Conservation (phyloP, 1,140 invertebrate genomes). For the Procambarus virginalis region DNA sequence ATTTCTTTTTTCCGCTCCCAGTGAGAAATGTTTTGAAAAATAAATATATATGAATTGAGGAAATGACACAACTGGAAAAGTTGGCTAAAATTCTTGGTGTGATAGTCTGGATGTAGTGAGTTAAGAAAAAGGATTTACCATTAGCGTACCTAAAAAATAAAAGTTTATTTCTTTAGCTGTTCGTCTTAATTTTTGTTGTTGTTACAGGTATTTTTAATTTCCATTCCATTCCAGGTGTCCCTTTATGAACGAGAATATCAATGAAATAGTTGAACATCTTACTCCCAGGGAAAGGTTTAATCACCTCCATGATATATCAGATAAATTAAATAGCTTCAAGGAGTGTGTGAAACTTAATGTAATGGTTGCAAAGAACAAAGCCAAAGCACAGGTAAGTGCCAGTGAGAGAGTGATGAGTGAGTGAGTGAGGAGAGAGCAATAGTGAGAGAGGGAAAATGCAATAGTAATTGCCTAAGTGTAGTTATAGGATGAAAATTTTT, state of each 20-base stretch:
- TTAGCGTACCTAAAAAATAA: no score
- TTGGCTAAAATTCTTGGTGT: no score
- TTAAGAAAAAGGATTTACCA: no score
- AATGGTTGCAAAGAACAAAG: constrained; percentile 15
- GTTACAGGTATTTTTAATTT: neutral
- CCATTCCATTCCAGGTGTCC: neutral
- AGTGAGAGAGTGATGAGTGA: neutral
- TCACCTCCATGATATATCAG: neutral
- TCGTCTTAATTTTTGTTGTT: neutral
- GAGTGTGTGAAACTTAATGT: neutral
- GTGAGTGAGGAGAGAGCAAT: no score
- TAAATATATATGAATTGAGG: no score
- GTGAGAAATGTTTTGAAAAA: no score
- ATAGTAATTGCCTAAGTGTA: no score
- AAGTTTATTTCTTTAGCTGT: neutral
- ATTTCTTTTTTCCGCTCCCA: no score
- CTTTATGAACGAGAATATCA: neutral
- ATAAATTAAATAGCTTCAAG: neutral
- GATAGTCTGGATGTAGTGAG: no score
- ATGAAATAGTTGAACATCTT: neutral
- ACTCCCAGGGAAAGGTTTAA: neutral
- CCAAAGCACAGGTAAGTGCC: constrained; percentile 1
- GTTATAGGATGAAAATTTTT: no score
- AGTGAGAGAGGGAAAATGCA: no score
- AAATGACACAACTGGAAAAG: no score